Evolutionary conservation across 2,797 vertebrate species (phyloP).

Genomic region (Smutsia gigantea): DNA sequence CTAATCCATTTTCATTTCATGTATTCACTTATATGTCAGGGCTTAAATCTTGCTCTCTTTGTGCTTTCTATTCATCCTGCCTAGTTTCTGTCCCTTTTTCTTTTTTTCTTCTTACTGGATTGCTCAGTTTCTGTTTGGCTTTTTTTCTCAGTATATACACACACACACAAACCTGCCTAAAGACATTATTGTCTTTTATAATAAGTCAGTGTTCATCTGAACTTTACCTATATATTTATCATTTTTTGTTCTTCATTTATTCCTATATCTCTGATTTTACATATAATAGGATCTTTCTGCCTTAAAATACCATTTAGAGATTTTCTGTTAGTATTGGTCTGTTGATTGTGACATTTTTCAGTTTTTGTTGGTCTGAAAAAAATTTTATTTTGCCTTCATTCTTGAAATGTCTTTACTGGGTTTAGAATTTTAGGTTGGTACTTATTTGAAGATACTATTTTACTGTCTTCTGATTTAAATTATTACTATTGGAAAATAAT

Average conservation of each 20-base stretch:
- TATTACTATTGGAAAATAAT: background rate
- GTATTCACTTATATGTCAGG: background rate
- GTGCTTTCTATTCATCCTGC: background rate
- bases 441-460: background rate
- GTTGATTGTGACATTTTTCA: background rate
- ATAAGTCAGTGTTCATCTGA: background rate
- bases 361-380: background rate
- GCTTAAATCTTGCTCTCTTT: background rate
- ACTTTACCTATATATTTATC: background rate
- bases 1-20: background rate
- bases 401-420: background rate
- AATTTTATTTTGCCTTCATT: background rate
- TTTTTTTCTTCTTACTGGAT: background rate
- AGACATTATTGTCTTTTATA: background rate
- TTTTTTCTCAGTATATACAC: background rate
- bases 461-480: background rate
- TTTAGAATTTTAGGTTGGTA: constrained; percentile 8
- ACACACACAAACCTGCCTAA: background rate
- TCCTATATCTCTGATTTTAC: background rate
- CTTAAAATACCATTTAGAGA: background rate
- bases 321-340: background rate
- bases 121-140: background rate
- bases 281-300: background rate
- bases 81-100: background rate
- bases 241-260: background rate